These are phyloP conservation scores for Polypedilum vanderplanki DNA, from an alignment of 1,140 invertebrate genomes.

Conservation along the genomic window DNA sequence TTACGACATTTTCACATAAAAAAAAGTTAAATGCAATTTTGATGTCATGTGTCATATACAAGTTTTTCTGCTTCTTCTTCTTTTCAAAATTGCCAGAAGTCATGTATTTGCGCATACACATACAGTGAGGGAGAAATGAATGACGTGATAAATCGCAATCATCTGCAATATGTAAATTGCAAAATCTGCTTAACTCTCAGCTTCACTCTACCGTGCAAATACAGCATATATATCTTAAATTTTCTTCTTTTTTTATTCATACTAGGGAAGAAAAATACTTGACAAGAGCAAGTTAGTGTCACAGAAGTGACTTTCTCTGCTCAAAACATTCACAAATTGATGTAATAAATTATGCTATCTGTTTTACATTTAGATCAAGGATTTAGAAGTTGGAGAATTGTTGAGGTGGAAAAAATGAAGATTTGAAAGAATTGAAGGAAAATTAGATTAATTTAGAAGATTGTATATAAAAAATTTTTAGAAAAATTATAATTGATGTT, in stretches of 20 bases:
- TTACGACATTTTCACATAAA: background rate
- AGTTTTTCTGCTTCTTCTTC: background rate
- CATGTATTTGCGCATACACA: too few species aligned
- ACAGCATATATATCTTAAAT: background rate
- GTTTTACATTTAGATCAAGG: background rate
- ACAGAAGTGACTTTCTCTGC: background rate
- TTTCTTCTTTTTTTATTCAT: background rate
- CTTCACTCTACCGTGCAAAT: background rate
- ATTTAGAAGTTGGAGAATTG: background rate
- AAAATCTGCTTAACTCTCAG: too few species aligned
- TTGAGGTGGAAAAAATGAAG: background rate
- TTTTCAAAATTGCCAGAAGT: background rate
- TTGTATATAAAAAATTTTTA: too few species aligned
- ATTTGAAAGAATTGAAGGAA: too few species aligned
- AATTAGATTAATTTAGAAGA: too few species aligned
- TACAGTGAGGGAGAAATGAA: background rate
- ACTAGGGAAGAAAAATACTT: background rate
- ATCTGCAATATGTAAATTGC: constrained; percentile 6
- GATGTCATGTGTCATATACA: background rate
- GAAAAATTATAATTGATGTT: too few species aligned
- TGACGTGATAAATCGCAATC: constrained; percentile 11
- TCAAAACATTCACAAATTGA: background rate
- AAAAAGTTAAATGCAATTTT: background rate
- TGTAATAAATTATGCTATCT: background rate
- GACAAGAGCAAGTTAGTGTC: background rate